Percentiles rank a stretch among this genome's conserved stretches.
Evolutionary conservation across 2,888 invertebrate genomes (phyloP).

Genomic region (Mythimna albipuncta): DNA sequence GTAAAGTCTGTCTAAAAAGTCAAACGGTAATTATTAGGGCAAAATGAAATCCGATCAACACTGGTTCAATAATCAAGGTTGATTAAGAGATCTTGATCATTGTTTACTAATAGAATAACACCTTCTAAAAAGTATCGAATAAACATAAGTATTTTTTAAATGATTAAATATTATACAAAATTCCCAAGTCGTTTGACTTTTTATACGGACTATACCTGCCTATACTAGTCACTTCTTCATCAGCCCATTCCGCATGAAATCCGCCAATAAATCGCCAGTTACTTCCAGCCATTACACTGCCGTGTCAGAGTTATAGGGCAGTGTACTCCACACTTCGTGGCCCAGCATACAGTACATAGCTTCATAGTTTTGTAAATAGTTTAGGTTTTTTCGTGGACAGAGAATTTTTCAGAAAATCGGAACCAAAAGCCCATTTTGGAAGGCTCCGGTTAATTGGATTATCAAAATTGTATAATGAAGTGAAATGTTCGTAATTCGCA

Average conservation of each 20-base stretch:
- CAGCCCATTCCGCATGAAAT: conserved; percentile 18
- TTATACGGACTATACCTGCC: too few relatives aligned
- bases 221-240: conserved; percentile 11
- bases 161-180: too few relatives aligned
- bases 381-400: conserved; percentile 65
- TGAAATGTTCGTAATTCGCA: conserved; percentile 2
- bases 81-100: too few relatives aligned
- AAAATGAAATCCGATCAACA: too few relatives aligned
- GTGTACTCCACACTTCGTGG: conserved; percentile 69
- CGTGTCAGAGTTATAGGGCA: conserved; percentile 68
- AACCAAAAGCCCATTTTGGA: conserved; percentile 7
- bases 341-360: conserved; percentile 72
- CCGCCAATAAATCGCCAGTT: conserved; percentile 27
- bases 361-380: conserved; percentile 72
- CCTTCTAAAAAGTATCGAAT: too few relatives aligned
- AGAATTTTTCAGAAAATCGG: conserved; percentile 46
- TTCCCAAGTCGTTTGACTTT: too few relatives aligned
- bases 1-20: too few relatives aligned
- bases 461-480: conserved; percentile 33
- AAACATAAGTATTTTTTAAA: too few relatives aligned
- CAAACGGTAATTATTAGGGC: too few relatives aligned
- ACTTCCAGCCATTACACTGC: conserved; percentile 52
- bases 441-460: conserved; percentile 24
- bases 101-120: too few relatives aligned
- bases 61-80: too few relatives aligned